Evolutionary conservation across 2,113 vertebrate genomes (phyloP).

Genomic region (Oenanthe oenanthe): DNA sequence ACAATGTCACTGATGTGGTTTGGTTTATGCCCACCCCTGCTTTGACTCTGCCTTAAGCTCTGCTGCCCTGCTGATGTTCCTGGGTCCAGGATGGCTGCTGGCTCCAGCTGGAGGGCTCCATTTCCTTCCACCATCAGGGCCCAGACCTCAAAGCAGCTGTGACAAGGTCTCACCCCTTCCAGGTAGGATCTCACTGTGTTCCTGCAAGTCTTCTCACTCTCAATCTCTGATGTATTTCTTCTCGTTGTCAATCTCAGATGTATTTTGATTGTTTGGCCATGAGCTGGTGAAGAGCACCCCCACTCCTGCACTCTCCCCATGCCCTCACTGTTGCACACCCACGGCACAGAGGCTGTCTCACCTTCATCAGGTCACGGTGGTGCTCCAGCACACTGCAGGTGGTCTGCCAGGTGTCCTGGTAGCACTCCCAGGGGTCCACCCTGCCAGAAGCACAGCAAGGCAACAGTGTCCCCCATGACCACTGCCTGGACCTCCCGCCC

Average conservation of each 20-base stretch:
- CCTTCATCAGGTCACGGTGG: slow-evolving; percentile 98
- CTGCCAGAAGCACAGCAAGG: slow-evolving; percentile 62
- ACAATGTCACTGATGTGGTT: not conserved
- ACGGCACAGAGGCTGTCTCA: not conserved
- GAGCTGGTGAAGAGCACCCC: not conserved
- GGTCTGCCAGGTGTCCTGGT: slow-evolving; percentile 98
- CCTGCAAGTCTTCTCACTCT: not conserved
- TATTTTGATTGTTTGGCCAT: not conserved
- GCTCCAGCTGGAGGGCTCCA: not conserved
- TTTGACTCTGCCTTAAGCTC: not conserved
- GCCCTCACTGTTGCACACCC: not conserved
- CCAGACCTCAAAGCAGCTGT: not conserved
- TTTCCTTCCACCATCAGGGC: not conserved
- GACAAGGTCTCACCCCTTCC: not conserved
- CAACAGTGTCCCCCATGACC: not conserved
- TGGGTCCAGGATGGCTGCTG: no score
- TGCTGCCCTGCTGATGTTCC: not conserved
- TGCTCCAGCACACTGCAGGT: slow-evolving; percentile 97
- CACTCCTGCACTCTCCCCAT: fast-evolving
- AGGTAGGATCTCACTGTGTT: not conserved
- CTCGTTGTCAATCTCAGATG: fast-evolving
- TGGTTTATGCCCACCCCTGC: not conserved
- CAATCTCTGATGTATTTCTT: not conserved
- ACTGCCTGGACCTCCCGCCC: not conserved
- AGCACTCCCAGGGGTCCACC: slow-evolving; percentile 98